These are phyloP conservation scores for Ormyrus thymus DNA, from an alignment of 2,888 invertebrate genomes.

Conservation along the genomic window DNA sequence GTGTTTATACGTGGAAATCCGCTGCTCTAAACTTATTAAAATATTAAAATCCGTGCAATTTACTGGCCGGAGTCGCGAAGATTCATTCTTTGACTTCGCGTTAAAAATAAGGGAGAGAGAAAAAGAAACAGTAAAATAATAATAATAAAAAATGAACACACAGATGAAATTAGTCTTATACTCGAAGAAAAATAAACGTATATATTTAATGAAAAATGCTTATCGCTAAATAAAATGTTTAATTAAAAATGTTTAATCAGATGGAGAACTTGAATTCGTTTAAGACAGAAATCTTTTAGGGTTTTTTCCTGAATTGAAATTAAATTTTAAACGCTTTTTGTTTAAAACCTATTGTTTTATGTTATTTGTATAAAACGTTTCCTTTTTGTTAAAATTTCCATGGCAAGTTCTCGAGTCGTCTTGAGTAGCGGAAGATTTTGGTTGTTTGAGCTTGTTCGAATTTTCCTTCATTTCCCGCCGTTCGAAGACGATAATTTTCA, in stretches of 20 bases:
- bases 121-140: conserved; percentile 60
- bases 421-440: conserved; percentile 20
- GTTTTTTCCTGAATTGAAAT: conserved; percentile 1
- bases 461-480: conserved; percentile 55
- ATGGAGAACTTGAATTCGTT: conserved; percentile 26
- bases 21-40: conserved; percentile 37
- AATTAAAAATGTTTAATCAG: neutral
- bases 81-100: conserved; percentile 32
- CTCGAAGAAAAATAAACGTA: conserved; percentile 56
- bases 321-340: conserved; percentile 14
- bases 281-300: neutral
- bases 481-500: conserved; percentile 10
- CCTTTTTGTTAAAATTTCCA: conserved; percentile 18
- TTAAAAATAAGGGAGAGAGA: conserved; percentile 64
- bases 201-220: conserved; percentile 48
- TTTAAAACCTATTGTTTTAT: conserved; percentile 1
- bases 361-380: neutral
- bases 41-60: conserved; percentile 48
- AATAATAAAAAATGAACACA: conserved; percentile 56
- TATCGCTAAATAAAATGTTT: conserved; percentile 48
- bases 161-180: conserved; percentile 60
- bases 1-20: conserved; percentile 30
- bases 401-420: conserved; percentile 32
- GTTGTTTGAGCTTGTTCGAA: conserved; percentile 43
- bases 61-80: conserved; percentile 44